Percentiles rank a stretch among this genome's conserved stretches.
phyloP scores from a whole-genome alignment of 2,888 invertebrate genomes.

The Nymphalis c-album region DNA sequence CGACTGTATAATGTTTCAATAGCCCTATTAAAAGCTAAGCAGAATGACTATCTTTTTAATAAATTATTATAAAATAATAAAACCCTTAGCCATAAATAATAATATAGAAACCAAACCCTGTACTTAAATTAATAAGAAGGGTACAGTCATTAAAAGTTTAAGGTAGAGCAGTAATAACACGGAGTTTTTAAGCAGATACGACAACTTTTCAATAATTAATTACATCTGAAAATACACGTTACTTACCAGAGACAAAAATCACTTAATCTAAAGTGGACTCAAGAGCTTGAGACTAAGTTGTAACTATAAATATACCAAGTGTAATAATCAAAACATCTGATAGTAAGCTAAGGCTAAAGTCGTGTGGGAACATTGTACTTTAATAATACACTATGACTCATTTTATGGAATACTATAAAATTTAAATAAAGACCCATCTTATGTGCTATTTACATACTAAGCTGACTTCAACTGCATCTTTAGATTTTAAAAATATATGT shows the following conservation, averaged over 20 bases:
- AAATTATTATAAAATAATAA: too few species aligned
- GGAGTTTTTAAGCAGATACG: too few species aligned
- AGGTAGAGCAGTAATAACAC: not conserved
- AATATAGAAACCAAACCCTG: too few species aligned
- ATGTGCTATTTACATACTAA: not conserved
- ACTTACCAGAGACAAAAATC: not conserved
- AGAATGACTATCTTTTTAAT: too few species aligned
- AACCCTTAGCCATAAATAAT: too few species aligned
- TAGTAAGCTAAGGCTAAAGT: conserved; percentile 16
- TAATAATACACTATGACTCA: conserved; percentile 25
- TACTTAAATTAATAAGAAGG: too few species aligned
- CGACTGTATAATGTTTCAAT: too few species aligned
- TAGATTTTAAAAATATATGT: not conserved
- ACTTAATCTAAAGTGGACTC: conserved; percentile 1
- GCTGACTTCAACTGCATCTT: not conserved
- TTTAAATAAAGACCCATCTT: conserved; percentile 15
- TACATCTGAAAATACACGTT: not conserved
- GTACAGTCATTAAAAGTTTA: not conserved
- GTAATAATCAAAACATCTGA: conserved; percentile 25
- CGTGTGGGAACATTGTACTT: conserved; percentile 31
- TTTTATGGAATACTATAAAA: conserved; percentile 23
- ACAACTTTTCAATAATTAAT: not conserved
- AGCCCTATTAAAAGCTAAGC: too few species aligned
- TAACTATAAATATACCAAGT: conserved; percentile 19
- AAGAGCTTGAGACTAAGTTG: conserved; percentile 17